These are phyloP conservation scores for Octodonta nipae DNA, from an alignment of 2,888 invertebrate genomes.

Conservation along the genomic window DNA sequence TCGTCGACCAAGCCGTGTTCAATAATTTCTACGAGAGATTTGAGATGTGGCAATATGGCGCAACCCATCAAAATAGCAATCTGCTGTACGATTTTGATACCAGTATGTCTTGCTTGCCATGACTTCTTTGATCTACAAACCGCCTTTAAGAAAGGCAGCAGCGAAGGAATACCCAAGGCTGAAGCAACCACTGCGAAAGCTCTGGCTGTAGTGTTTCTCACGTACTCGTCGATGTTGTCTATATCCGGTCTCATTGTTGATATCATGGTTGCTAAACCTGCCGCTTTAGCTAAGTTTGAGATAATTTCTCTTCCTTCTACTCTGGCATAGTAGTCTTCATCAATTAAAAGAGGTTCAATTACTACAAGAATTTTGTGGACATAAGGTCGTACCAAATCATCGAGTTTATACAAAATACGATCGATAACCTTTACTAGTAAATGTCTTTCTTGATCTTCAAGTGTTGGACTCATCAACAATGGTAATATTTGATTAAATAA, in stretches of 20 bases:
- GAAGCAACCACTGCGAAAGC: conserved; percentile 99
- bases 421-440: conserved; percentile 97
- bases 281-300: conserved; percentile 96
- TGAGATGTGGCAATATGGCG: conserved; percentile 94
- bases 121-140: conserved; percentile 98
- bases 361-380: conserved; percentile 99
- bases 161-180: conserved; percentile 92
- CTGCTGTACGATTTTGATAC: conserved; percentile 99
- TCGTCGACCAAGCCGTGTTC: conserved; percentile 97
- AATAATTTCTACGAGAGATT: conserved; percentile 96
- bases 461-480: conserved; percentile 96
- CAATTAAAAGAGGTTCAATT: conserved; percentile 94
- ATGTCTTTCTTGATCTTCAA: conserved; percentile 98
- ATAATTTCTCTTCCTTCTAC: conserved; percentile 99
- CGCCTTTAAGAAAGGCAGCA: conserved; percentile 94
- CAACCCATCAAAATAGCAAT: conserved; percentile 99
- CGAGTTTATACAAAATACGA: conserved; percentile 92
- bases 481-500: conserved; percentile 98
- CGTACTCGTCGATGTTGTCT: conserved; percentile 98
- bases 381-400: conserved; percentile 95
- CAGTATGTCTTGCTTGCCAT: conserved; percentile 96
- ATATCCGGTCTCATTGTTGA: conserved; percentile 99
- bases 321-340: conserved; percentile 99
- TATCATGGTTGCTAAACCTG: conserved; percentile 98
- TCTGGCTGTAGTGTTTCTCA: conserved; percentile 95